Evolutionary conservation across 2,797 vertebrate species (phyloP), one percentile per base, ranked within the genome.

Genomic region (Oreochromis mossambicus): DNA sequence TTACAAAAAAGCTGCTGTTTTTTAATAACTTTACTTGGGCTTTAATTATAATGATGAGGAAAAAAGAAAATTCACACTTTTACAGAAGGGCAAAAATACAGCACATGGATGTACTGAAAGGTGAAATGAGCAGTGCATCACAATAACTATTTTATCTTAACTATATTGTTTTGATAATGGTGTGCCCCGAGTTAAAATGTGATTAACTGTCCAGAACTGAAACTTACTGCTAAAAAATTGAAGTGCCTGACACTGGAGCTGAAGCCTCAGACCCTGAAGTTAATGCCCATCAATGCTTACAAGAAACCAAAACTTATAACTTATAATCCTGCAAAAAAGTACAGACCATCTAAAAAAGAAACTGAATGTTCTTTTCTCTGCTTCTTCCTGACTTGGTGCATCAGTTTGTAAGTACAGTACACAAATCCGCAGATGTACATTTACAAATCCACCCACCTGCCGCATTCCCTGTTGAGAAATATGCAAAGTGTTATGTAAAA

Each of bases 401-500:
- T 56, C n/a, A 51, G 51, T 26, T 41, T 82, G 83, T 80, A 66
- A 83, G 80, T 61, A 82, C 52, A 85, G 38, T 36, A 83, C 63
- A 88, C 85, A 90, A 86, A 88, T 83, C 77, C 32, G 80, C 85
- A 89, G 87, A 82, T 80, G 82, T 38, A 76, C 78, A 90, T 94
- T 90, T 93, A 92, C 84, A 90, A 87, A 84, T 79, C 90, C 92
- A 76, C 87, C 88, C 81, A 89, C 86, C 26, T 54, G 86, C 81
- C 2, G 51, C 79, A 46, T 76, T 87, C 81, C 61, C 88, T 79
- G 77, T 52, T 83, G 81, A 86, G 79, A 82, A 79, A 90, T 87
- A 93, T 93, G 90, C 91, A 94, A 94, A 94, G 83, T 41, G 68
- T 86, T 86, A 93, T 92, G 89, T 79, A 93, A 93, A 93, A 76